These are phyloP conservation scores for Cephonodes hylas DNA, from an alignment of 2,888 invertebrate species.

Conservation along the genomic window DNA sequence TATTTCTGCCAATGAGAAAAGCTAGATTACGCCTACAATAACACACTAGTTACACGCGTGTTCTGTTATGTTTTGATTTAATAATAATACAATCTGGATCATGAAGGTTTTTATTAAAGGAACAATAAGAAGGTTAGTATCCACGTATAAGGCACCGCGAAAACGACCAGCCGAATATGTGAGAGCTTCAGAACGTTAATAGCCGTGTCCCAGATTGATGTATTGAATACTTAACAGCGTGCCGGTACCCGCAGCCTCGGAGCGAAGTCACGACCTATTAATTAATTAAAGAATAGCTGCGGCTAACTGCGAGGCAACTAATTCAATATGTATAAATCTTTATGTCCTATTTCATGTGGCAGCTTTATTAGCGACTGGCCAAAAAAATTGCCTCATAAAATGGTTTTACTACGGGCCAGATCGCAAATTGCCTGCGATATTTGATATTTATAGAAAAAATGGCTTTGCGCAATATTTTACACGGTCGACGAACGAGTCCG, in stretches of 20 bases:
- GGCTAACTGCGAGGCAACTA: background rate
- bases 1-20: too few relatives aligned
- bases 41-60: too few relatives aligned
- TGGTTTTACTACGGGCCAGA: background rate
- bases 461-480: background rate
- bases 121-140: background rate
- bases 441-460: background rate
- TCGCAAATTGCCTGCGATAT: background rate
- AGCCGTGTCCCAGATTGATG: background rate
- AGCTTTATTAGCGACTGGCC: background rate
- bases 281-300: constrained; percentile 3
- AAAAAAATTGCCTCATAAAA: constrained; percentile 1
- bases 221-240: background rate
- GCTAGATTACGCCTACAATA: too few relatives aligned
- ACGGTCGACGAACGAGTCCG: background rate
- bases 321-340: background rate
- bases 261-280: constrained; percentile 1
- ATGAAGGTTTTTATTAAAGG: background rate
- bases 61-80: too few relatives aligned
- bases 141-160: background rate
- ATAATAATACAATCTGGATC: too few relatives aligned
- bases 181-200: background rate
- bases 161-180: background rate
- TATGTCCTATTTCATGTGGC: background rate
- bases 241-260: background rate